Base-by-base conservation (phyloP, 64 coral and sea anemone species). In the Pachyseris speciosa region DNA sequence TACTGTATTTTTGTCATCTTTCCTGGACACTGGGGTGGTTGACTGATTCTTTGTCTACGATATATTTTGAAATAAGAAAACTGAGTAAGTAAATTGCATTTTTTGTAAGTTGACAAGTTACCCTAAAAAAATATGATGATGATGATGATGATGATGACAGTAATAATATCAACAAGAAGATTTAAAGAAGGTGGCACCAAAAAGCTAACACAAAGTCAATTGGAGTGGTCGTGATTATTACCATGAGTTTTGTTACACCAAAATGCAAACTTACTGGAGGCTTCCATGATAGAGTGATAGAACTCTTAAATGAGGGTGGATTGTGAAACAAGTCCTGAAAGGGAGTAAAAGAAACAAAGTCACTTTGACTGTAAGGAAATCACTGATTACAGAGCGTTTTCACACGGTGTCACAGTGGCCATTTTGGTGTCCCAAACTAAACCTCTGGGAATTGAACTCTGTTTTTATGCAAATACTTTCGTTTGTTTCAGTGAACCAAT, bases 301-400 rank as follows among this genome's bases (percentile, higher is more conserved):
- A 84, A 31, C 73, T 88, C 50, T 98, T 98, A 65, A 91, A 98
- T 7, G 96, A 92, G 3, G 96, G 96, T 60, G 96, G 96, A 78
- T 94, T 94, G 34, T 98, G 96, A 85, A 98, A 98, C 38, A 98
- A 43, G 71, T 98, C 96, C 96, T 98, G 37, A 73, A 47, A 24
- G 37, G 16, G 4, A 89, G 41, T 13, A 30, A 17, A 75, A 38
- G 2, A 25, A 7, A 22, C 34, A 26, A 22, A n/a, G n/a, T n/a
- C n/a, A n/a, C n/a, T n/a, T n/a, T n/a, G n/a, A n/a, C n/a, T n/a
- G n/a, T n/a, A n/a, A n/a, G n/a, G n/a, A n/a, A n/a, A n/a, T n/a
- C n/a, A n/a, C n/a, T n/a, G n/a, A n/a, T n/a, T n/a, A n/a, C n/a
- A n/a, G n/a, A n/a, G n/a, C n/a, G n/a, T n/a, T n/a, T n/a, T n/a